Evolutionary conservation across 2,797 vertebrate genomes (phyloP).

Genomic region (Echeneis naucrates): DNA sequence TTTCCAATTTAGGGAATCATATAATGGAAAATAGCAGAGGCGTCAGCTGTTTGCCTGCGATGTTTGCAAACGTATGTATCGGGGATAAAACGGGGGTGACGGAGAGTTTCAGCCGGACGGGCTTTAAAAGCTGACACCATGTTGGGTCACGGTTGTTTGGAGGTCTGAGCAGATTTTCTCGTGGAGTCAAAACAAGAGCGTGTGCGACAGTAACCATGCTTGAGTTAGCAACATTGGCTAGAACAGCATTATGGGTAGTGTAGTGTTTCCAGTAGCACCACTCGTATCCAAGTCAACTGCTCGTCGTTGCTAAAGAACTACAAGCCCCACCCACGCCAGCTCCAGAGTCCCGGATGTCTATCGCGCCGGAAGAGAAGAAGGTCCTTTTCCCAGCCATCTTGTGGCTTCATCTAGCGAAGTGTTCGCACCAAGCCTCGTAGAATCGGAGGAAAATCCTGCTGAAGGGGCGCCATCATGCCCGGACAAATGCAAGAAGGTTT

Average conservation of each 20-base stretch:
- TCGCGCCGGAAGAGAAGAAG: conserved; percentile 96
- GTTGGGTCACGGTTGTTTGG: no score
- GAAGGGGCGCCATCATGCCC: conserved; percentile 99
- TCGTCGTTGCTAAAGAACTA: conserved; percentile 71
- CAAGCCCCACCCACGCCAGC: conserved; percentile 82
- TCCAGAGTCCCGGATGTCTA: conserved; percentile 91
- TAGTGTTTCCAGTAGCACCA: conserved; percentile 25
- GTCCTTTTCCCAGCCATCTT: conserved; percentile 98
- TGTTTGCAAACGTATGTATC: neutral
- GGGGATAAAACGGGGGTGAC: no score
- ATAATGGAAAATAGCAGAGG: neutral
- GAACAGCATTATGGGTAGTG: conserved; percentile 60
- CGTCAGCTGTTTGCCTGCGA: conserved; percentile 4
- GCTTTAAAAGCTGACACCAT: neutral
- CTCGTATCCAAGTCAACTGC: fast-evolving
- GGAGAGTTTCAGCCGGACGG: neutral
- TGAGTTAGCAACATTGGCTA: conserved; percentile 2
- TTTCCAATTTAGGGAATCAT: no score
- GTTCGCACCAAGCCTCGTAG: conserved; percentile 93
- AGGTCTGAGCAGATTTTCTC: neutral
- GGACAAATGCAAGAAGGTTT: conserved; percentile 99
- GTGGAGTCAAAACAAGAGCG: conserved; percentile 47
- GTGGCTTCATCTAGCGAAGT: conserved; percentile 93
- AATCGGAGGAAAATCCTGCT: conserved; percentile 98
- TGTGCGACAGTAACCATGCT: conserved; percentile 43